These are phyloP conservation scores for Myiagra hebetior DNA, from an alignment of 2,113 vertebrate genomes.

Conservation along the genomic window DNA sequence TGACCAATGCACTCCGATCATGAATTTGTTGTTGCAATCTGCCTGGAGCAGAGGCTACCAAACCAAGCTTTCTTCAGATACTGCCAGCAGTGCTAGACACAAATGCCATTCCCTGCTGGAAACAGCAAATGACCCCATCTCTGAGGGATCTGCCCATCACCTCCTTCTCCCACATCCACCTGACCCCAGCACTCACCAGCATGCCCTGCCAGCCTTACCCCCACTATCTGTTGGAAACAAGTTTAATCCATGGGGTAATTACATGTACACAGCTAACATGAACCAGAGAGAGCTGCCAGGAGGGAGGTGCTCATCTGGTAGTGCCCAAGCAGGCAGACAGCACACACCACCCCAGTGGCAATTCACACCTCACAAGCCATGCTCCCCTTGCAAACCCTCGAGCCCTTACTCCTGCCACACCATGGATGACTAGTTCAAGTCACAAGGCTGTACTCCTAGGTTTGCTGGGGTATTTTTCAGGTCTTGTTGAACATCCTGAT, in stretches of 20 bases:
- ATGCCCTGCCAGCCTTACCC: neutral
- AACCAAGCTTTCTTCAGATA: neutral
- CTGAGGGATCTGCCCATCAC: accelerated
- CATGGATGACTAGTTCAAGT: neutral
- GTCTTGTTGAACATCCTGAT: neutral
- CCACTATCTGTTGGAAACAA: neutral
- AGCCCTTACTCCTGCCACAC: neutral
- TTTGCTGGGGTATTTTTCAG: neutral
- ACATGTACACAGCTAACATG: neutral
- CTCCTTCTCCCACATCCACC: neutral
- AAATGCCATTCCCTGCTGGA: neutral
- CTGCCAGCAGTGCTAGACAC: neutral
- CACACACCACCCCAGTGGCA: neutral
- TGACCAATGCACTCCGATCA: accelerated
- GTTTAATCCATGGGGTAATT: neutral
- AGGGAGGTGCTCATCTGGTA: neutral
- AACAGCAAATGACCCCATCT: neutral
- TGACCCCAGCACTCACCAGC: neutral
- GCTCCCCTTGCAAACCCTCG: neutral
- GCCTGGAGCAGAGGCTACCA: neutral
- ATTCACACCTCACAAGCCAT: neutral
- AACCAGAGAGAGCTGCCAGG: neutral
- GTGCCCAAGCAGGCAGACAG: neutral
- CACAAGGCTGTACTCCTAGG: neutral
- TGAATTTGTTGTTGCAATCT: neutral